A percentile compares a stretch with the other conserved stretches of the same genome.
Conservation (phyloP, 2,888 invertebrate genomes). For the Calliopum simillimum region DNA sequence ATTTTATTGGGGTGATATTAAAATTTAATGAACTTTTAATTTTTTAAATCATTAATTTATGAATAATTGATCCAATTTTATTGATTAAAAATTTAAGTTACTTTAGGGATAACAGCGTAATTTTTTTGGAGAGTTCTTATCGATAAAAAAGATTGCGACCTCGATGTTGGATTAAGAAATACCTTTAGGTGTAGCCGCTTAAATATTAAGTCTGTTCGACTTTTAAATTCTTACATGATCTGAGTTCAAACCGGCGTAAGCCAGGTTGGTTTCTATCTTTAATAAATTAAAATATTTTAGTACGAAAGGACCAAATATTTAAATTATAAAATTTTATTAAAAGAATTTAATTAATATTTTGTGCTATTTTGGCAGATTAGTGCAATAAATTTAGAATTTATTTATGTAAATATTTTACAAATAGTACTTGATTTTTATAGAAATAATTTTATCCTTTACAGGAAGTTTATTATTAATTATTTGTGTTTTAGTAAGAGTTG, state of each 20-base stretch:
- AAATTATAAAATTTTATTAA: constrained; percentile 67
- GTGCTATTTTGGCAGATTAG: constrained; percentile 76
- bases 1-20: constrained; percentile 77
- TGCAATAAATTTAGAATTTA: constrained; percentile 80
- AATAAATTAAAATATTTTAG: constrained; percentile 73
- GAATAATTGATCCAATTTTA: constrained; percentile 71
- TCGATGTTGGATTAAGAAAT: constrained; percentile 88
- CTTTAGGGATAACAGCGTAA: constrained; percentile 89
- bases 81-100: constrained; percentile 78
- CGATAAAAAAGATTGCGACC: constrained; percentile 82
- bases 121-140: constrained; percentile 81
- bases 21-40: constrained; percentile 73
- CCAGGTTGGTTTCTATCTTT: constrained; percentile 90
- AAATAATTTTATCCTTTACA: constrained; percentile 67
- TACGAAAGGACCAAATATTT: constrained; percentile 82
- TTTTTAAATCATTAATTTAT: constrained; percentile 64
- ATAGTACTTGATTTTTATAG: constrained; percentile 70
- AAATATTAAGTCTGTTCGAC: constrained; percentile 80
- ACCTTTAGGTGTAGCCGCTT: constrained; percentile 76
- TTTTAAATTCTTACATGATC: constrained; percentile 87
- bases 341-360: constrained; percentile 57
- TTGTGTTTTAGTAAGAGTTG: constrained; percentile 74
- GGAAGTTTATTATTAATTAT: constrained; percentile 71
- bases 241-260: constrained; percentile 89
- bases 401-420: constrained; percentile 71